phyloP scores from a whole-genome alignment of 2,797 vertebrate genomes.

The Yasuhikotakia modesta region DNA sequence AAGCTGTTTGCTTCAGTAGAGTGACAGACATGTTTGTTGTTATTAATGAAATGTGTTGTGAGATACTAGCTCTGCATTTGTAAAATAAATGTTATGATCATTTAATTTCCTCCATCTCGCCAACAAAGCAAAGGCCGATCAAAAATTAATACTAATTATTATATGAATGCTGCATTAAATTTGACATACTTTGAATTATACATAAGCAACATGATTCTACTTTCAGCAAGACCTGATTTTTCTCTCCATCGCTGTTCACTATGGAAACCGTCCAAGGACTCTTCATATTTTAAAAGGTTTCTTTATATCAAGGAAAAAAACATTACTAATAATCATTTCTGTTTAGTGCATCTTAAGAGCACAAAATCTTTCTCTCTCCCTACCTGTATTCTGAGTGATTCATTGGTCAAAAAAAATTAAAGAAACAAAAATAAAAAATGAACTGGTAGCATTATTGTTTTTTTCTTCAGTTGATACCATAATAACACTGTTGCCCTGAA shows the following conservation, averaged over 20 bases:
- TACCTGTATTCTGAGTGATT: too few species aligned
- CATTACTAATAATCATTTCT: constrained; percentile 2
- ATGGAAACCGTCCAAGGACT: constrained; percentile 48
- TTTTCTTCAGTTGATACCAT: too few species aligned
- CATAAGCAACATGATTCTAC: constrained; percentile 77
- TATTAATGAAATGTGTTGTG: too few species aligned
- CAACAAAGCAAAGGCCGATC: constrained; percentile 74
- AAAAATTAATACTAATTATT: constrained; percentile 84
- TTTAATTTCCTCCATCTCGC: constrained; percentile 59
- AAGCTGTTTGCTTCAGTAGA: constrained; percentile 62
- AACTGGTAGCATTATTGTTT: too few species aligned
- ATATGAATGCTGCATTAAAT: constrained; percentile 79
- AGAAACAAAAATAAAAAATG: too few species aligned
- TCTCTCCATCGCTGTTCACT: constrained; percentile 23
- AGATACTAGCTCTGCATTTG: constrained; percentile 76
- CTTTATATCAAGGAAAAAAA: neutral
- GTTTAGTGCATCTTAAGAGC: too few species aligned
- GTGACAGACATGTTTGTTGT: too few species aligned
- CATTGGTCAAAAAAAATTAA: too few species aligned
- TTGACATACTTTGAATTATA: constrained; percentile 78
- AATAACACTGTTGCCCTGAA: too few species aligned
- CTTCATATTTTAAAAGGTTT: too few species aligned
- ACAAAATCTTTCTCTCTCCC: too few species aligned
- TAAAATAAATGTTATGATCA: constrained; percentile 76
- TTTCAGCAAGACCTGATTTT: constrained; percentile 66